Conservation (phyloP, 2,888 invertebrate genomes). For the Ophraella communa region DNA sequence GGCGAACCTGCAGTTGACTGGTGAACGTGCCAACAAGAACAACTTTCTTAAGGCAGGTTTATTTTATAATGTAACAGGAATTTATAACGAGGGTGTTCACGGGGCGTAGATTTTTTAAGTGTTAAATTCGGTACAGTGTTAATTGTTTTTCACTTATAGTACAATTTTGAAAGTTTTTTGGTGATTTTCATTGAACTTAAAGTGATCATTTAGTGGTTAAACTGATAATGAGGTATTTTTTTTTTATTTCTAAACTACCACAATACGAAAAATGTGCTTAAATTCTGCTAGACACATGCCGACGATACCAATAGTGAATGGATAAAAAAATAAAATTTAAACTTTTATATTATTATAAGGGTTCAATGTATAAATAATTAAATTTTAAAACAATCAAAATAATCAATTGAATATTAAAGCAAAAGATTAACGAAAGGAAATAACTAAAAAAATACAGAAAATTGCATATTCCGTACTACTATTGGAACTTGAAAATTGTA, state of each 20-base stretch:
- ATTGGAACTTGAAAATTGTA: too few relatives aligned
- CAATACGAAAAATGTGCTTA: too few relatives aligned
- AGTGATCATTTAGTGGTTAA: not conserved
- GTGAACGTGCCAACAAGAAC: constrained; percentile 32
- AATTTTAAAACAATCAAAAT: too few relatives aligned
- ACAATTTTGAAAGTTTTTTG: not conserved
- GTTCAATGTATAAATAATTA: too few relatives aligned
- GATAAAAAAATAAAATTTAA: too few relatives aligned
- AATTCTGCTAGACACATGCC: too few relatives aligned
- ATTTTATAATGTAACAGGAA: not conserved
- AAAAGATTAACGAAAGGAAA: too few relatives aligned
- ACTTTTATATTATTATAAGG: too few relatives aligned
- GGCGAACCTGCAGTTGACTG: constrained; percentile 36
- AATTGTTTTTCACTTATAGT: not conserved
- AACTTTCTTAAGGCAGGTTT: not conserved
- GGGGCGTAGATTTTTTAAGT: not conserved
- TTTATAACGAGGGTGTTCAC: not conserved
- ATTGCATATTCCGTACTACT: too few relatives aligned
- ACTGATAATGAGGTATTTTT: not conserved
- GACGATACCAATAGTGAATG: too few relatives aligned
- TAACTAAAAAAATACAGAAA: too few relatives aligned
- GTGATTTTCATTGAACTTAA: not conserved
- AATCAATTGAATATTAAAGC: too few relatives aligned
- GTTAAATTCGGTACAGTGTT: not conserved
- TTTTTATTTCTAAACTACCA: not conserved